Evolutionary conservation across 2,113 vertebrate species (phyloP).

Genomic region (Triplophysa rosa): DNA sequence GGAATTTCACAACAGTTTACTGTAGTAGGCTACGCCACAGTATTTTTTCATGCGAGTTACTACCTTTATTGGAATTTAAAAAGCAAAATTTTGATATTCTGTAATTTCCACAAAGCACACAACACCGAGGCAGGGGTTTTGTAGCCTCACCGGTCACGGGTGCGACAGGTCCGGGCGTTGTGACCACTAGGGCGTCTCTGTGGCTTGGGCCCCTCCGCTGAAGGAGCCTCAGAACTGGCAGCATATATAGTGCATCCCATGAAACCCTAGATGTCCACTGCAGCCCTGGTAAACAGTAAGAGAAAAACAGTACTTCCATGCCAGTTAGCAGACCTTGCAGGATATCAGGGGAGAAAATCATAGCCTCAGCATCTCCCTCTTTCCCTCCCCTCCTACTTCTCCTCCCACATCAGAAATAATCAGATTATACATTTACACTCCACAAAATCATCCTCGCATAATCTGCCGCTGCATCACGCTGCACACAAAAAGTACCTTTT

Average conservation of each 20-base stretch:
- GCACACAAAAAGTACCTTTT: constrained; percentile 41
- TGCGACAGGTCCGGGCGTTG: constrained; percentile 69
- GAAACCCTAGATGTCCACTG: constrained; percentile 62
- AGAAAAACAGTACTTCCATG: constrained; percentile 57
- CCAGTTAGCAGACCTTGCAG: constrained; percentile 58
- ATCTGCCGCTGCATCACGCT: constrained; percentile 66
- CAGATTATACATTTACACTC: constrained; percentile 75
- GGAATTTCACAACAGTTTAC: too few relatives aligned
- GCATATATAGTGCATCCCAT: constrained; percentile 78
- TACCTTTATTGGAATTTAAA: too few relatives aligned
- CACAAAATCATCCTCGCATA: constrained; percentile 70
- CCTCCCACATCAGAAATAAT: constrained; percentile 64
- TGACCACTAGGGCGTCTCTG: constrained; percentile 66
- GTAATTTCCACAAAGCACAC: neutral
- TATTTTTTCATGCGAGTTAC: too few relatives aligned
- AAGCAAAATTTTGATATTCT: too few relatives aligned
- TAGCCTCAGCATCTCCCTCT: constrained; percentile 66
- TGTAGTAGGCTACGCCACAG: too few relatives aligned
- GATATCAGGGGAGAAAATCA: constrained; percentile 68
- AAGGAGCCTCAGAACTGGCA: constrained; percentile 74
- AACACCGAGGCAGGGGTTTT: neutral
- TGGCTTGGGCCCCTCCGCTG: constrained; percentile 66
- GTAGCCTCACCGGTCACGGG: constrained; percentile 66
- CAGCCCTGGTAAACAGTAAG: constrained; percentile 54
- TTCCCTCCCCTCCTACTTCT: constrained; percentile 47